These are phyloP conservation scores for Zosterops borbonicus DNA, from an alignment of 2,113 vertebrate genomes.

Conservation along the genomic window DNA sequence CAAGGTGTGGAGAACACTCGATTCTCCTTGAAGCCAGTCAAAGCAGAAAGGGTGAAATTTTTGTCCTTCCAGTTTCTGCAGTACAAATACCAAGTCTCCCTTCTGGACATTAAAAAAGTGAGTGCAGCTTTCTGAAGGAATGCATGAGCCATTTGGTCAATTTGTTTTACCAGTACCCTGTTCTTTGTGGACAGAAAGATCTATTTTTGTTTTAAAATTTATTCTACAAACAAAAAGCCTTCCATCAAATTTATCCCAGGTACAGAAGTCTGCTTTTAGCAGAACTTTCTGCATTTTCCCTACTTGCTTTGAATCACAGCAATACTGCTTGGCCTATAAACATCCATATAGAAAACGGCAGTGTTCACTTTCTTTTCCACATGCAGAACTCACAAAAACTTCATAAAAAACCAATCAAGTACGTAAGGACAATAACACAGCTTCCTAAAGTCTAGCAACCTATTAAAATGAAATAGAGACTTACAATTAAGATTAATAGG, in stretches of 20 bases:
- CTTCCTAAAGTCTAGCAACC: conserved; percentile 29
- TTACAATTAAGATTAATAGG: conserved; percentile 54
- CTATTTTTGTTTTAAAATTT: conserved; percentile 3
- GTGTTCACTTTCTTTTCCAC: conserved; percentile 15
- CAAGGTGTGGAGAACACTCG: background rate
- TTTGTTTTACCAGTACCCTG: background rate
- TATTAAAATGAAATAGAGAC: conserved; percentile 25
- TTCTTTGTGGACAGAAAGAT: background rate
- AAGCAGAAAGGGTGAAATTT: background rate
- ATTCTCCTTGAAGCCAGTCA: conserved; percentile 2
- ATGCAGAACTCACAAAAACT: conserved; percentile 38
- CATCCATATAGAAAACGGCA: background rate
- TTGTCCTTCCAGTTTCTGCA: background rate
- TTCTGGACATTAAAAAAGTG: background rate
- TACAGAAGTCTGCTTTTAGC: conserved; percentile 5
- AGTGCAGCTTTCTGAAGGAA: background rate
- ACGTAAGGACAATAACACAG: conserved; percentile 24
- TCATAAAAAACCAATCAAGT: conserved; percentile 30
- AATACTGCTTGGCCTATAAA: background rate
- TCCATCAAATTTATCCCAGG: background rate
- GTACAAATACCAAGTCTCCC: background rate
- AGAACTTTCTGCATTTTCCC: conserved; percentile 19
- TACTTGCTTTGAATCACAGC: background rate
- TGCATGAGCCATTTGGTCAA: too few species aligned
- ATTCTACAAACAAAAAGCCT: background rate